Evolutionary conservation across 2,113 vertebrate genomes (phyloP).

Genomic region (Xiphorhynchus elegans): DNA sequence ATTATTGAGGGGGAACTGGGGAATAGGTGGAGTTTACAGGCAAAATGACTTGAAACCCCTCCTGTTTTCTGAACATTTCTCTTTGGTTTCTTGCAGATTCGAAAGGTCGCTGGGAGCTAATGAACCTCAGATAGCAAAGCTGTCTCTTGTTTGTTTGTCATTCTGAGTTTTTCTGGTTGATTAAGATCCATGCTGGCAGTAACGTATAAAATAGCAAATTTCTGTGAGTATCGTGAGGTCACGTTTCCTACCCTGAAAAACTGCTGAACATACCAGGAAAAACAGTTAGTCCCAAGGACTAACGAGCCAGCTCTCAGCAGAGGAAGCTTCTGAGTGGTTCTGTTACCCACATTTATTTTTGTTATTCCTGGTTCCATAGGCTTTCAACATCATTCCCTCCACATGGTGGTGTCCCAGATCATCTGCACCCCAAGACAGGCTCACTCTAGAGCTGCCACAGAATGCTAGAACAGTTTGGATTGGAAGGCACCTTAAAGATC

Average conservation of each 20-base stretch:
- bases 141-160: slow-evolving; percentile 79
- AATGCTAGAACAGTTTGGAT: background rate
- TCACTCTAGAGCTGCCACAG: background rate
- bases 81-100: slow-evolving; percentile 48
- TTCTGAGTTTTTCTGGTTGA: slow-evolving; percentile 81
- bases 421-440: background rate
- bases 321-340: background rate
- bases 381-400: background rate
- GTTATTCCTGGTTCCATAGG: background rate
- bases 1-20: background rate
- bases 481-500: background rate
- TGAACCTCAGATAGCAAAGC: slow-evolving; percentile 77
- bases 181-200: slow-evolving; percentile 74
- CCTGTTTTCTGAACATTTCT: background rate
- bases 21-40: background rate
- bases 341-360: background rate
- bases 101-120: slow-evolving; percentile 74
- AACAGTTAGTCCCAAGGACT: background rate
- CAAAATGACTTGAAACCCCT: slow-evolving; percentile 42
- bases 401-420: background rate
- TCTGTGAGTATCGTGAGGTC: slow-evolving; percentile 41
- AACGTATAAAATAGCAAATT: slow-evolving; percentile 63
- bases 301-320: background rate
- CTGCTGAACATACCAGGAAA: slow-evolving; percentile 52
- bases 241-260: slow-evolving; percentile 20